These are phyloP conservation scores for Andrena praecox DNA, from an alignment of 2,888 invertebrate species.

Conservation along the genomic window DNA sequence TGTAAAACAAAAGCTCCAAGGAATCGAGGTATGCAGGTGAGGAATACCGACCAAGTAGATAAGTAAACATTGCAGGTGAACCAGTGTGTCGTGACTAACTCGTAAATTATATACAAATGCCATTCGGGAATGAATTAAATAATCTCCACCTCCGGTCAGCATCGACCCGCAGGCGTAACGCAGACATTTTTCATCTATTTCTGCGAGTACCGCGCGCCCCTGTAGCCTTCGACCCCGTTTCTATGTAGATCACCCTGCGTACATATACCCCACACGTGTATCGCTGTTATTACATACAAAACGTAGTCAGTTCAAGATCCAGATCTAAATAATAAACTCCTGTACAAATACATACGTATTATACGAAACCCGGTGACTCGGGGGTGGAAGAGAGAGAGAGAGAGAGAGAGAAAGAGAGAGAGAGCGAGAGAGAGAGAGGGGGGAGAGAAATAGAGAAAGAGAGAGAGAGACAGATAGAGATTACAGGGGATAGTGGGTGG, in stretches of 20 bases:
- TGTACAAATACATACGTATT: not conserved
- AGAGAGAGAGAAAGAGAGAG: not conserved
- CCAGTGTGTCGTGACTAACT: too few relatives aligned
- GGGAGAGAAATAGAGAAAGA: conserved; percentile 15
- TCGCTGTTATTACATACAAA: not conserved
- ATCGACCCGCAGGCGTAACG: too few relatives aligned
- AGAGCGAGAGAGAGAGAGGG: not conserved
- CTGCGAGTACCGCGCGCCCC: not conserved
- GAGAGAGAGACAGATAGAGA: conserved; percentile 19
- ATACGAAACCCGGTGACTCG: conserved; percentile 12
- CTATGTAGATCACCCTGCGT: not conserved
- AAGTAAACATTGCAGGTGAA: too few relatives aligned
- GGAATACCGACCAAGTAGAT: too few relatives aligned
- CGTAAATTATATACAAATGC: too few relatives aligned
- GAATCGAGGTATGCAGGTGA: too few relatives aligned
- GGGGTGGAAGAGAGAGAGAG: conserved; percentile 9
- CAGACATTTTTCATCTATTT: too few relatives aligned
- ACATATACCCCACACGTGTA: not conserved
- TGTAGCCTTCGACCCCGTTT: not conserved
- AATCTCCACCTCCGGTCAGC: too few relatives aligned
- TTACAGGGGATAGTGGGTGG: not conserved
- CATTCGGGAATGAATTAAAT: too few relatives aligned
- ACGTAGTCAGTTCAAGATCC: conserved; percentile 8
- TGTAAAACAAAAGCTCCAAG: too few relatives aligned
- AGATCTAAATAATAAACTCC: not conserved